These are phyloP conservation scores for Heliconius himera DNA, from an alignment of 1,140 invertebrate species.

Conservation along the genomic window DNA sequence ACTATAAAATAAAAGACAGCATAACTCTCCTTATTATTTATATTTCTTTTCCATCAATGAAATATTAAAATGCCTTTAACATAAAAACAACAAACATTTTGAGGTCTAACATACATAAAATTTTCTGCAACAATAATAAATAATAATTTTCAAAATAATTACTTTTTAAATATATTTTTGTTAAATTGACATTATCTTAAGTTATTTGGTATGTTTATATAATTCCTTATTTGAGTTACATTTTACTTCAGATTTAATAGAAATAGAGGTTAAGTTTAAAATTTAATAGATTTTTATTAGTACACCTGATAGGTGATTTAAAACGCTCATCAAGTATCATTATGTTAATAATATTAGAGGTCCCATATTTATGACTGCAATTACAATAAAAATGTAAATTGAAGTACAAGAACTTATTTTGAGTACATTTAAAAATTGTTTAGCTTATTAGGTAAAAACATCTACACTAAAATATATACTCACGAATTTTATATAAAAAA, in stretches of 20 bases:
- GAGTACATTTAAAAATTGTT: background rate
- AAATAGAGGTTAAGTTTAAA: background rate
- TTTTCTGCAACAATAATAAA: constrained; percentile 51
- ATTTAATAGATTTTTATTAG: constrained; percentile 24
- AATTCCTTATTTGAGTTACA: constrained; percentile 4
- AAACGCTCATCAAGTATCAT: constrained; percentile 43
- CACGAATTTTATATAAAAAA: background rate
- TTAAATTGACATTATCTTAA: constrained; percentile 59
- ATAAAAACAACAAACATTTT: constrained; percentile 55
- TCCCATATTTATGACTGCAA: constrained; percentile 66
- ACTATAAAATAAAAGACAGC: constrained; percentile 15
- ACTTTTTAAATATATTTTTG: constrained; percentile 33
- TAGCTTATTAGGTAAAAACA: background rate
- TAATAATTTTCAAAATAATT: constrained; percentile 38
- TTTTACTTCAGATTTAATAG: constrained; percentile 2
- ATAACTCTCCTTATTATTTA: constrained; percentile 30
- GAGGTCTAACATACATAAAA: constrained; percentile 49
- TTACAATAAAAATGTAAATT: constrained; percentile 50
- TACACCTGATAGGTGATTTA: constrained; percentile 25
- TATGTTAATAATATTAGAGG: constrained; percentile 47
- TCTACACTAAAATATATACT: background rate
- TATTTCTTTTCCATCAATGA: constrained; percentile 47
- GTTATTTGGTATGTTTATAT: constrained; percentile 20
- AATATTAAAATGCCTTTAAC: constrained; percentile 58
- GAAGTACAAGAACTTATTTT: constrained; percentile 22